phyloP scores from a whole-genome alignment of 2,797 vertebrate genomes.

The Capromys pilorides region DNA sequence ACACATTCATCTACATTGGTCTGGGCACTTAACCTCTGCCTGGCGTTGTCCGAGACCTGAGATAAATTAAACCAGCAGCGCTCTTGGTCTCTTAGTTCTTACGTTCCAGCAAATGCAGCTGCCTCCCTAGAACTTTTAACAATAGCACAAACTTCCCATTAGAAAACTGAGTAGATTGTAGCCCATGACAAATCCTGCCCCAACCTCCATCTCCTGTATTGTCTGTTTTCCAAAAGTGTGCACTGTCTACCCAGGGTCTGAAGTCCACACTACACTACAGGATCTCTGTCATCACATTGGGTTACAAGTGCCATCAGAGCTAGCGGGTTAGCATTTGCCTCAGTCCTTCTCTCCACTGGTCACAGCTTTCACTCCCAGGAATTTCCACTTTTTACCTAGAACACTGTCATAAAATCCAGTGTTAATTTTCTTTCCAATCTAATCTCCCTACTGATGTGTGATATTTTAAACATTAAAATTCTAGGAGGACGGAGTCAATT shows the following conservation, averaged over 20 bases:
- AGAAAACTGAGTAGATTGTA: background rate
- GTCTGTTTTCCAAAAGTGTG: background rate
- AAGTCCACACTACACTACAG: background rate
- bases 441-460: background rate
- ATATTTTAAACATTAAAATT: background rate
- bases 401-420: background rate
- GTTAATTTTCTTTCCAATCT: background rate
- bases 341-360: background rate
- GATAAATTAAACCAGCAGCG: background rate
- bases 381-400: background rate
- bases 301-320: background rate
- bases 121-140: background rate
- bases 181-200: background rate
- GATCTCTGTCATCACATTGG: background rate
- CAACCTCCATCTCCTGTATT: background rate
- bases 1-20: background rate
- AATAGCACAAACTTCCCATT: background rate
- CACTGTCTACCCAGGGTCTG: background rate
- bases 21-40: background rate
- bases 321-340: too few relatives aligned
- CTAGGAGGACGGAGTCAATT: background rate
- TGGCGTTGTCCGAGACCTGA: too few relatives aligned
- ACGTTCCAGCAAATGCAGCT: background rate
- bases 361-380: background rate
- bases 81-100: background rate